phyloP scores from a whole-genome alignment of 2,888 invertebrate genomes.

The Volucella inflata region DNA sequence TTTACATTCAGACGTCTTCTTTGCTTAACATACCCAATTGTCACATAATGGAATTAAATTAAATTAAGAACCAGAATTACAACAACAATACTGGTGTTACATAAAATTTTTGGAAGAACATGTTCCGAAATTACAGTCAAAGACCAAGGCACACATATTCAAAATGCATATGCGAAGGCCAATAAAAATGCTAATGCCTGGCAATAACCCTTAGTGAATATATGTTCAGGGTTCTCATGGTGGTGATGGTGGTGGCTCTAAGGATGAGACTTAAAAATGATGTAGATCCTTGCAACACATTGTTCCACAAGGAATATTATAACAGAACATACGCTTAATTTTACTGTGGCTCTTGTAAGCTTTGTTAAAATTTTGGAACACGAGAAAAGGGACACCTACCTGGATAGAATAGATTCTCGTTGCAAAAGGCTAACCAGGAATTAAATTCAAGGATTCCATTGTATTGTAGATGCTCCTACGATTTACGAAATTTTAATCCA shows the following conservation, averaged over 20 bases:
- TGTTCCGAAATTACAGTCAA: slow-evolving; percentile 51
- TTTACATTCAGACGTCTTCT: neutral
- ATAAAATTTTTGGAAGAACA: slow-evolving; percentile 51
- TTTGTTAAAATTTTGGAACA: slow-evolving; percentile 16
- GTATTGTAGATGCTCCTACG: slow-evolving; percentile 36
- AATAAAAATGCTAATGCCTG: slow-evolving; percentile 74
- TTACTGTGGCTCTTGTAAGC: slow-evolving; percentile 39
- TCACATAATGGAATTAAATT: slow-evolving; percentile 73
- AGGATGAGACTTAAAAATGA: slow-evolving; percentile 70
- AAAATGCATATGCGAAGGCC: slow-evolving; percentile 39
- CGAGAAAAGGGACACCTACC: slow-evolving; percentile 34
- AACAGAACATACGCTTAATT: slow-evolving; percentile 68
- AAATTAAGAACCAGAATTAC: slow-evolving; percentile 58
- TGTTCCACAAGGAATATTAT: slow-evolving; percentile 68
- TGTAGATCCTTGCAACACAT: slow-evolving; percentile 70
- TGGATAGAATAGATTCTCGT: slow-evolving; percentile 20
- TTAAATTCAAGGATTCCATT: slow-evolving; percentile 48
- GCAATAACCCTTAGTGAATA: slow-evolving; percentile 75
- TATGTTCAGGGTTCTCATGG: slow-evolving; percentile 49
- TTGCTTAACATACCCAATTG: slow-evolving; percentile 43
- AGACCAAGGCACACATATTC: slow-evolving; percentile 29
- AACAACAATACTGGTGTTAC: slow-evolving; percentile 55
- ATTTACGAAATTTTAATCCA: slow-evolving; percentile 62
- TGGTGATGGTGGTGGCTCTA: neutral
- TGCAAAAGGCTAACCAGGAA: slow-evolving; percentile 55